Evolutionary conservation across 2,113 vertebrate species (phyloP), one percentile per base, ranked within the genome.

Genomic region (Eclectus roratus): DNA sequence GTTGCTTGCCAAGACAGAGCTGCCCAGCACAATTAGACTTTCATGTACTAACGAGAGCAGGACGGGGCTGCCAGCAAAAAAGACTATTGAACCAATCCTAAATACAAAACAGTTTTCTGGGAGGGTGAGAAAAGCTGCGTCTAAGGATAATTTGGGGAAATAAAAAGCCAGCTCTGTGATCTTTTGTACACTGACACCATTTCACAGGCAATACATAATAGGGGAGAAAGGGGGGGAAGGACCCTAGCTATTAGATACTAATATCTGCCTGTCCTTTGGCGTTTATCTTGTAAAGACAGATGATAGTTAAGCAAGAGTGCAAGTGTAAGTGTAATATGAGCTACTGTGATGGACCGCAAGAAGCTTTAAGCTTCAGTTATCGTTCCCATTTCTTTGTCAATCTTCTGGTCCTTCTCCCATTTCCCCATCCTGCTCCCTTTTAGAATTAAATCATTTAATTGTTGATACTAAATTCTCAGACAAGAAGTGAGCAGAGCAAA

Each of bases 11-110:
- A 91, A 90, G 87, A 49, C 58, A 77, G 79, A 70, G 31, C 84
- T 82, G 70, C 87, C 46, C 89, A 77, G 68, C 49, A 68, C 81
- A 94, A 96, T 85, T 85, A 93, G 74, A 77, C 52, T 89, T 85
- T 61, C 79, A 55, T 11, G 37, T 70, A 47, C 85, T 91, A 93
- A 89, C 0, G 1, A 89, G 74, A 79, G 70, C 79, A 58, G 61
- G 58, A 88, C 91, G 33, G 27, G 52, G 71, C 74, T 83, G 87
- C 70, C 81, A 95, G 63, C 1, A 2, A 43, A 72, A 53, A 27
- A 44, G 29, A 39, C 3, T 70, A 73, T 43, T 10, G 66, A 87
- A 28, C 25, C 47, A 80, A 11, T 61, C 15, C 65, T 77, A 52
- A 93, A 56, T 23, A 47, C 4, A 0, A 28, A 79, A 35, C 3